Percentiles rank a stretch among this genome's conserved stretches.
Evolutionary conservation across 2,888 invertebrate genomes (phyloP).

Genomic region (Stenotaenia linearis): DNA sequence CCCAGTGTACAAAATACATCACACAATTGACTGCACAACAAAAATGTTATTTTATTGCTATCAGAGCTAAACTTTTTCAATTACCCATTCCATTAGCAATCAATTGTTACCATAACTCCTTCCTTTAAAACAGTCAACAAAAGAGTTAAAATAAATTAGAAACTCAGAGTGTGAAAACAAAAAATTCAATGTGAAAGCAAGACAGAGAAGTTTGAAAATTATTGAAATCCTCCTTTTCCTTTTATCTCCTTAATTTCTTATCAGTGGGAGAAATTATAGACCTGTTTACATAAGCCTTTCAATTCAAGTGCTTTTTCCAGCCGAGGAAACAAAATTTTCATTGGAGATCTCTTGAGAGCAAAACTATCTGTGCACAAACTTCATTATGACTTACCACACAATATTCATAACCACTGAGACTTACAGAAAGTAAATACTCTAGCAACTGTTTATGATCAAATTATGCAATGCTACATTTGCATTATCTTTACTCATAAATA

Average conservation of each 20-base stretch:
- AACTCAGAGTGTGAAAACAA: background rate
- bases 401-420: background rate
- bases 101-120: too few relatives aligned
- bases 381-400: background rate
- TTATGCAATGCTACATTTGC: background rate
- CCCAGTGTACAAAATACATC: too few relatives aligned
- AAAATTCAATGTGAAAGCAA: background rate
- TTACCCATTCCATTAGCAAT: too few relatives aligned
- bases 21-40: background rate
- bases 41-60: background rate
- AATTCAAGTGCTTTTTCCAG: background rate
- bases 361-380: background rate
- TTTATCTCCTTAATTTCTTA: constrained; percentile 5
- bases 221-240: background rate
- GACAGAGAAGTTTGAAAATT: background rate
- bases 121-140: too few relatives aligned
- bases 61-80: too few relatives aligned
- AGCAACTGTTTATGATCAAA: background rate
- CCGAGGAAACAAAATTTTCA: background rate
- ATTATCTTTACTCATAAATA: background rate
- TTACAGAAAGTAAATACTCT: background rate
- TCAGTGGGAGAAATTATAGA: background rate
- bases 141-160: too few relatives aligned
- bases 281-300: background rate
- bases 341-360: background rate